Evolutionary conservation across 2,888 invertebrate genomes (phyloP), one percentile per base, ranked within the genome.

Genomic region (Agrotis exclamationis): DNA sequence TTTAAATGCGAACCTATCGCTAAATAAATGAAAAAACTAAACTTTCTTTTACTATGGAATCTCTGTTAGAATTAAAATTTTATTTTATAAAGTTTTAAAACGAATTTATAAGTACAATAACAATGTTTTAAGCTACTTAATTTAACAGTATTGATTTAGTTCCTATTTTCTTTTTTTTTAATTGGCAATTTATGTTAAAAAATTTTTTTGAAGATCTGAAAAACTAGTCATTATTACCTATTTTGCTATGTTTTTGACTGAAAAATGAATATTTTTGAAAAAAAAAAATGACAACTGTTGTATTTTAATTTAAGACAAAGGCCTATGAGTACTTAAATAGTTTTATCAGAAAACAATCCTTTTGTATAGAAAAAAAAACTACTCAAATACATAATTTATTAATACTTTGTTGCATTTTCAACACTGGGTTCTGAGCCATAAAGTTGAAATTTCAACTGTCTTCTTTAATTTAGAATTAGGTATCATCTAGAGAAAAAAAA

Each of bases 111-210:
- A 44, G 20, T 24, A 74, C 56, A 74, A 50, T 1, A 54, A 64
- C 5, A 65, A 58, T 44, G 58, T 68, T n/a, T 59, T 53, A 22
- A n/a, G 39, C 39, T 76, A 75, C 53, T 73, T 76, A 75, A 72
- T 24, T 50, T 33, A 6, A 48, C 48, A 76, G 28, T 68, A 68
- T 56, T 51, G n/a, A n/a, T 58, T 62, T 51, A 62, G 18, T 70
- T 56, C 22, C n/a, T 73, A 62, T 20, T 33, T 20, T 22, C 0
- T 39, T 16, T 44, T 9, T 1, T 45, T 59, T 47, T 39, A 45
- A 51, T 64, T 57, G 56, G 14, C 6, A 7, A 39, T 58, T n/a
- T 45, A 16, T 45, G 5, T 16, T n/a, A 6, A 64, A 50, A 44
- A 33, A 39, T 45, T n/a, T n/a, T n/a, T n/a, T 45, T 33, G 14